Base-by-base conservation (phyloP, 2,888 invertebrate species). In the Synergus gifuensis region DNA sequence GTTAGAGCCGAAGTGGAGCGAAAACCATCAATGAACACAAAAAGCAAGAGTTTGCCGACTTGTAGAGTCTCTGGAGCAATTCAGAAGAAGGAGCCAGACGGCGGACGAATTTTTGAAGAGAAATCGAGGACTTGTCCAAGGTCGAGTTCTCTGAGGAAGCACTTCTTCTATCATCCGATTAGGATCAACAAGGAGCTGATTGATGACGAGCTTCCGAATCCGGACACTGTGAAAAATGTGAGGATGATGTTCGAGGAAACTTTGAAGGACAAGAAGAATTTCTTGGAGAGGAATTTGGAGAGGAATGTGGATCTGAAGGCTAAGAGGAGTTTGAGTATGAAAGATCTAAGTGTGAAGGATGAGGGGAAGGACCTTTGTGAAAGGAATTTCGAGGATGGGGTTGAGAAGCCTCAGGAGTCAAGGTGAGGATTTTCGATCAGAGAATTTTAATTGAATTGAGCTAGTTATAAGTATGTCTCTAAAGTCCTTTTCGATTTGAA, bases 171-270 rank as follows among this genome's bases (percentile, higher is more conserved):
- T 89, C 96, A 97, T 88, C 97, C 97, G 0, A 96, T 97, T 58
- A 86, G 96, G 84, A 96, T 96, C 0, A 97, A 97, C 90, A 95
- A 96, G 85, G 97, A 97, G 92, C 94, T 97, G 28, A 96, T 96
- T 83, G 97, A 97, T 89, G 97, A 97, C 85, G 98, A 98, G 92
- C 93, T 98, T 69, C 98, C 98, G 1, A 96, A 97, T 91, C 97
- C 97, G 2, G 97, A 98, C 87, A 97, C 97, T 0, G 98, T 98
- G 1, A 95, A 96, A 86, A 96, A 96, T 92, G 97, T 97, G 2
- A 94, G 97, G 63, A 95, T 96, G 89, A 94, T 97, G 89, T 98
- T 98, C 90, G 97, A 98, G 93, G 95, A 94, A 83, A 95, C 94
- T 1, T 91, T 95, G 67, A 94, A 94, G 89, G 93, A 93, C 92